Conservation (phyloP, 2,113 vertebrate genomes). For the Tachysurus vachellii region DNA sequence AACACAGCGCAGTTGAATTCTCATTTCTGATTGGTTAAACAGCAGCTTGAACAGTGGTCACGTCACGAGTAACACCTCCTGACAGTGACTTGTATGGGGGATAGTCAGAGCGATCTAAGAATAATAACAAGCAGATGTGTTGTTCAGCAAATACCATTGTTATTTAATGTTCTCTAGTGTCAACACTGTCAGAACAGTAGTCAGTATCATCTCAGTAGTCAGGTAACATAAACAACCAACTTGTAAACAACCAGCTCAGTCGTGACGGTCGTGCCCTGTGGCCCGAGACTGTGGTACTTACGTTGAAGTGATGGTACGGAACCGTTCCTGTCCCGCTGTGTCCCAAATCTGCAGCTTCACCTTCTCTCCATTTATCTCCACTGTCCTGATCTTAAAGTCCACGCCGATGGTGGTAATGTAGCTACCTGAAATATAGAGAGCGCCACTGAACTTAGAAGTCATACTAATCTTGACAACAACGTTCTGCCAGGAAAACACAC, state of each 20-base stretch:
- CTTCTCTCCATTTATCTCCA: constrained; percentile 88
- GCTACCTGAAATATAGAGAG: constrained; percentile 48
- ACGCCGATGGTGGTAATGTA: constrained; percentile 89
- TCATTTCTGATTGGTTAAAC: background rate
- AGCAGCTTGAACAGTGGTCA: background rate
- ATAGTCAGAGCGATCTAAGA: too few species aligned
- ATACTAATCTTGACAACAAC: background rate
- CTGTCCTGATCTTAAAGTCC: constrained; percentile 87
- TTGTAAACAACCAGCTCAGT: background rate
- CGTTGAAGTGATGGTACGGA: constrained; percentile 81
- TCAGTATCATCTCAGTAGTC: background rate
- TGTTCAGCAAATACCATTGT: background rate
- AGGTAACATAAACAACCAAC: background rate
- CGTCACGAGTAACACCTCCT: background rate
- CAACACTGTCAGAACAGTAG: background rate
- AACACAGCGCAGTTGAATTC: background rate
- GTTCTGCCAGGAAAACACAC: background rate
- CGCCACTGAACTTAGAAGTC: background rate
- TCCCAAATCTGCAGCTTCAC: constrained; percentile 92
- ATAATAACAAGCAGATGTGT: background rate
- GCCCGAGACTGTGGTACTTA: constrained; percentile 12
- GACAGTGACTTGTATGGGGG: background rate
- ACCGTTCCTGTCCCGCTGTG: constrained; percentile 85
- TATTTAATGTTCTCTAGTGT: background rate
- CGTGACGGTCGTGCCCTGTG: background rate